Evolutionary conservation across 2,797 vertebrate genomes (phyloP).

Genomic region (Darevskia nairensis): DNA sequence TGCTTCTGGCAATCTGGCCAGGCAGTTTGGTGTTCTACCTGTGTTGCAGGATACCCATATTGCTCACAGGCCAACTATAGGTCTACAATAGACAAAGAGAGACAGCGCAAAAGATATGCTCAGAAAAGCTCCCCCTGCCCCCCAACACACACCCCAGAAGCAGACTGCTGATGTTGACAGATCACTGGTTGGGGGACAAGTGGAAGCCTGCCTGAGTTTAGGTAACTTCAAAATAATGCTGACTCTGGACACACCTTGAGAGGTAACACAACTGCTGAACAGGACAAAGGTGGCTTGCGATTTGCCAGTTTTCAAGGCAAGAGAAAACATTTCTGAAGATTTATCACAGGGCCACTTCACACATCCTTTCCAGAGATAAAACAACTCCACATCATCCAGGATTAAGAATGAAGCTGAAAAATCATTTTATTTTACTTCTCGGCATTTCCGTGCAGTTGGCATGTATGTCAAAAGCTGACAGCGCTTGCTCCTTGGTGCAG

Average conservation of each 20-base stretch:
- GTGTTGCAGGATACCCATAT: too few species aligned
- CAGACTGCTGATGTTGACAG: background rate
- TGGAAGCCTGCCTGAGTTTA: background rate
- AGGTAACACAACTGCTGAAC: background rate
- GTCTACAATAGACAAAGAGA: background rate
- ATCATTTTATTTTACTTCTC: background rate
- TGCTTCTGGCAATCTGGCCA: background rate
- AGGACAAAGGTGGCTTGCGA: background rate
- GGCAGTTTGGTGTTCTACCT: background rate
- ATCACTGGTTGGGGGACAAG: background rate
- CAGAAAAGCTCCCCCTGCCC: too few species aligned
- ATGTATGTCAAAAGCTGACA: background rate
- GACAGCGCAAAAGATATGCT: background rate
- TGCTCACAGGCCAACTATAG: background rate
- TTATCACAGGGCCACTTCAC: background rate
- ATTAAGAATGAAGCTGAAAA: background rate
- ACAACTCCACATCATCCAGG: background rate
- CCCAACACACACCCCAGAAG: background rate
- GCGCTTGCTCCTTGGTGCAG: background rate
- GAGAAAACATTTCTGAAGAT: background rate
- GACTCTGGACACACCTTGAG: too few species aligned
- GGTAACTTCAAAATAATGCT: background rate
- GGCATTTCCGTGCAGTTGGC: too few species aligned
- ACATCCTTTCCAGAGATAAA: background rate
- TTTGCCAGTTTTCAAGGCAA: background rate